Evolutionary conservation across 2,888 invertebrate genomes (phyloP), one percentile per base, ranked within the genome.

Genomic region (Synanthedon tipuliformis): DNA sequence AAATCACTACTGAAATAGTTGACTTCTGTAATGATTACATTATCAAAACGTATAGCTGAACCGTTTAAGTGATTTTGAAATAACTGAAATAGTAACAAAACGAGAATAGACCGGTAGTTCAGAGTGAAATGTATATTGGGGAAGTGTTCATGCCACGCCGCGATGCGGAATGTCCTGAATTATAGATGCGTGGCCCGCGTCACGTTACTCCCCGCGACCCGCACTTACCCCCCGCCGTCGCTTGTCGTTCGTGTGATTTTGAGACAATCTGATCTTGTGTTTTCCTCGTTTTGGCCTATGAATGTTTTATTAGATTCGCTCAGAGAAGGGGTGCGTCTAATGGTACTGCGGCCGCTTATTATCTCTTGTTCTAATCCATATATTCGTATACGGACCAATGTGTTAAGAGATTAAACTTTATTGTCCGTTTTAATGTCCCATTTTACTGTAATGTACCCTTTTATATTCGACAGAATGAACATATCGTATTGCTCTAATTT

Each of bases 201-300:
- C 75, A 64, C 73, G 75, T 71, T 69, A 73, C 71, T 66, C 73
- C 72, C 10, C 34, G 34, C 2, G 34, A 34, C 10, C 34, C 34
- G 10, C 34, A 34, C 34, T 34, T 34, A 23, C 34, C 34, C 7
- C 16, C 10, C 49, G 49, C 49, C 4, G 49, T 49, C 18, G 16
- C 12, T 12, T 23, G 79, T 78, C 81, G 77, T 72, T 81, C 77
- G 81, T 81, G 85, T 84, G 85, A 85, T 86, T 83, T 82, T 78
- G 81, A 84, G 87, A 85, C 86, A 85, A 87, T 85, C 82, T 85
- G 87, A 87, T 86, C 83, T 83, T 74, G 81, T 77, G 73, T 76
- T 70, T 70, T 78, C 81, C 78, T 77, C 83, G 80, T 81, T 86
- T 76, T 80, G 73, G 77, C 63, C 68, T 64, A 64, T 86, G 86